Evolutionary conservation across 1,140 invertebrate species (phyloP).

Genomic region (Saccostrea glomerata): DNA sequence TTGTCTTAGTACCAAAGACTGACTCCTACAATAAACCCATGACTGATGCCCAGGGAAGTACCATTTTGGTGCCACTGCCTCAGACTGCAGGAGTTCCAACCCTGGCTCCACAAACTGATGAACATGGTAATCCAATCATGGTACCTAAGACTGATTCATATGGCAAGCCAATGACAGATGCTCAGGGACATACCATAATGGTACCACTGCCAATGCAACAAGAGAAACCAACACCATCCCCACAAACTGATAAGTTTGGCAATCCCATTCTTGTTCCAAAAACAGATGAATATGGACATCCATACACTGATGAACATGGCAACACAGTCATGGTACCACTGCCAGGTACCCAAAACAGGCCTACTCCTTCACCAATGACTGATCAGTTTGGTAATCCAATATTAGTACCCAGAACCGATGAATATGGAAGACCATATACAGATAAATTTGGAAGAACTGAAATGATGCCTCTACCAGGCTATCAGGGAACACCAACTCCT

Average conservation of each 20-base stretch:
- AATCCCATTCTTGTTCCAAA: constrained; percentile 39
- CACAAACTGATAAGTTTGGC: constrained; percentile 18
- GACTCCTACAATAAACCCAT: constrained; percentile 22
- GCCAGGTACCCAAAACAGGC: neutral
- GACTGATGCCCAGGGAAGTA: constrained; percentile 9
- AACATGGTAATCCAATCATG: constrained; percentile 42
- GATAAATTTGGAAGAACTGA: constrained; percentile 42
- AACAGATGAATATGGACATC: constrained; percentile 19
- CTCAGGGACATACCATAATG: constrained; percentile 6
- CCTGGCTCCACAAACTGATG: constrained; percentile 40
- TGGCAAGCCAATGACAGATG: constrained; percentile 27
- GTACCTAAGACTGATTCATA: constrained; percentile 8
- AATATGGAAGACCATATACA: constrained; percentile 36
- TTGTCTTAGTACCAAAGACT: neutral
- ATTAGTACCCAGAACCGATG: constrained; percentile 10
- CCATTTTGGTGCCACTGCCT: neutral
- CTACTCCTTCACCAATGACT: constrained; percentile 47
- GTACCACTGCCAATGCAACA: constrained; percentile 11
- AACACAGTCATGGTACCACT: neutral
- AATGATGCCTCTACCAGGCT: constrained; percentile 32
- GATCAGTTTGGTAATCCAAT: constrained; percentile 45
- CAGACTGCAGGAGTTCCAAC: constrained; percentile 26
- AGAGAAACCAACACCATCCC: constrained; percentile 34
- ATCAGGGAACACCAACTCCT: constrained; percentile 39
- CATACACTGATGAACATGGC: constrained; percentile 32